phyloP scores from a whole-genome alignment of 2,797 vertebrate species.

The Oreortyx pictus region DNA sequence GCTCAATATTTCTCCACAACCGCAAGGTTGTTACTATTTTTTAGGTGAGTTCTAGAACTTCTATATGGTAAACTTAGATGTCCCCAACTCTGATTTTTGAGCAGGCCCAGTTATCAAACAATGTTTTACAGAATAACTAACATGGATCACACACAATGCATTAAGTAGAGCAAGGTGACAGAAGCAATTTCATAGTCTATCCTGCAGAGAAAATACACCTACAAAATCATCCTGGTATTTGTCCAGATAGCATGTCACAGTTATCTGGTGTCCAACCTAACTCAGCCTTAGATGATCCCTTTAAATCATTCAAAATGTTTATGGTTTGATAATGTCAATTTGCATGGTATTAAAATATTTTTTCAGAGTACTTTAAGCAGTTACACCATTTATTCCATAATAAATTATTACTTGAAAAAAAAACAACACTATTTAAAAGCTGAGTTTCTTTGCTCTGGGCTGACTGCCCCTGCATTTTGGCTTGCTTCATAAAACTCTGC shows the following conservation, averaged over 20 bases:
- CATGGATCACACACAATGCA: constrained; percentile 37
- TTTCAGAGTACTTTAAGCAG: background rate
- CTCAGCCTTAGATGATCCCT: background rate
- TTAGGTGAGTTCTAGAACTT: constrained; percentile 35
- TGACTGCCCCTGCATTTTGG: constrained; percentile 43
- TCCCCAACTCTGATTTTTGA: constrained; percentile 52
- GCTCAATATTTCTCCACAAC: background rate
- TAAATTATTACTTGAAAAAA: constrained; percentile 45
- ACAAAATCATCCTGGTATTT: background rate
- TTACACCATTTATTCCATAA: constrained; percentile 8
- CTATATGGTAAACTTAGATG: constrained; percentile 32
- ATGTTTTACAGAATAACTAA: constrained; percentile 42
- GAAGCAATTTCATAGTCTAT: background rate
- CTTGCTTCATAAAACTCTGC: constrained; percentile 16
- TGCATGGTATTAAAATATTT: constrained; percentile 17
- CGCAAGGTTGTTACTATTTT: background rate
- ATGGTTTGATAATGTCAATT: background rate
- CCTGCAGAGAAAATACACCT: background rate
- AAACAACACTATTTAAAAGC: constrained; percentile 15
- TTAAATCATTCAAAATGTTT: constrained; percentile 7
- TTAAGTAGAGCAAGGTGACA: constrained; percentile 37
- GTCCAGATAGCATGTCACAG: background rate
- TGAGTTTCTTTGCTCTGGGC: constrained; percentile 32
- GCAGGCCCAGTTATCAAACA: background rate
- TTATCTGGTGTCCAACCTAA: background rate